Base-by-base conservation (phyloP, 1,140 invertebrate species). In the Drosophila neocordata region DNA sequence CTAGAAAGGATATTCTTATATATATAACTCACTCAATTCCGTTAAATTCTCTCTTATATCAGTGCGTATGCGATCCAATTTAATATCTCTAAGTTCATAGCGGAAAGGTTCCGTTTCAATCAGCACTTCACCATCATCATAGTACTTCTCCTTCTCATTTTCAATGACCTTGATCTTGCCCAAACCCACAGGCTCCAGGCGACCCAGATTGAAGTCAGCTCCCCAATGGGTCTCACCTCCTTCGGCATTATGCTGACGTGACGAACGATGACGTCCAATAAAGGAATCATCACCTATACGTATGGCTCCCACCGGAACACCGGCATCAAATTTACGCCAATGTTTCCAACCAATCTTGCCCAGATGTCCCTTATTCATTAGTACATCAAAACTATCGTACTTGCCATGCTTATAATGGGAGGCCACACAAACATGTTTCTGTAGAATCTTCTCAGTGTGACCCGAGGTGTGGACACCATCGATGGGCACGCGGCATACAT, bases 301-400 rank as follows among this genome's bases (percentile, higher is more conserved):
- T 7, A 97, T 95, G n/a, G 95, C 93, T 3, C 96, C 96, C 18
- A 92, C 92, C 0, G 94, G 94, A 1, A 93, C 88, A 27, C 92
- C 92, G 2, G 92, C 78, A 62, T 91, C 93, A 80, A 94, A 96
- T 85, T 95, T 96, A 65, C 93, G 92, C 95, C 95, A 96, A 8
- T 92, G 83, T 6, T 93, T 92, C 96, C 96, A 97, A 59, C 92
- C 94, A 0, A 97, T 92, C 41, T 95, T 93, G 1, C 95, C 95
- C n/a, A 95, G 94, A 58, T 94, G 94, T 69, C 96, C 95, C 57
- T 95, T 93, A 90, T 97, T 97, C 78, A 96, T 94, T 11, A 97
- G 91, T 3, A 97, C 93, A 79, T 97, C 95, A 83, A 96, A 97
- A 31, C 93, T 91, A 1, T 93, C 91, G 70, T 95, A 94, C 51